Evolutionary conservation across 2,113 vertebrate genomes (phyloP).

Genomic region (Eulacestoma nigropectus): DNA sequence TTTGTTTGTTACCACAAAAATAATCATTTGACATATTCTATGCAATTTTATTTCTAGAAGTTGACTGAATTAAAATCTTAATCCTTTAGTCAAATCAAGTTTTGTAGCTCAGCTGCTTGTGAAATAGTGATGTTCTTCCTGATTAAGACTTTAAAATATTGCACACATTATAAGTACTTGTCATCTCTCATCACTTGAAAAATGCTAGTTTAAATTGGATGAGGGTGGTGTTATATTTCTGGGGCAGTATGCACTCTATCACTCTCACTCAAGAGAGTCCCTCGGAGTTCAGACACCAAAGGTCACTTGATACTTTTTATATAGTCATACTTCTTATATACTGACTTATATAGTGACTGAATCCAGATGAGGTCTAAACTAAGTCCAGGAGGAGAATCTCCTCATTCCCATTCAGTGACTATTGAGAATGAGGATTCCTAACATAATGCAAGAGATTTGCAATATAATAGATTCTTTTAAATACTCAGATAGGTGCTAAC

Average conservation of each 20-base stretch:
- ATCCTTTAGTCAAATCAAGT: not conserved
- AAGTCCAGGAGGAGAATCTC: not conserved
- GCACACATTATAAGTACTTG: not conserved
- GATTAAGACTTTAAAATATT: not conserved
- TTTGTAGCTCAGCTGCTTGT: not conserved
- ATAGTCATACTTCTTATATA: not conserved
- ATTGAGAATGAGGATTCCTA: not conserved
- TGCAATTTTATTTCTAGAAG: not conserved
- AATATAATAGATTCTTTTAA: not conserved
- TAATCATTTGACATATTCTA: not conserved
- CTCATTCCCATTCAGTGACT: not conserved
- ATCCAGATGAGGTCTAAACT: not conserved
- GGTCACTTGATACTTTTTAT: not conserved
- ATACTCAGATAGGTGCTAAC: not conserved
- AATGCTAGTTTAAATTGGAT: not conserved
- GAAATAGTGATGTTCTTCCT: not conserved
- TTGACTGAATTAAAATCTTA: not conserved
- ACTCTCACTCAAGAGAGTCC: not conserved
- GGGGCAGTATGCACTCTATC: not conserved
- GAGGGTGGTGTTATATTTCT: not conserved
- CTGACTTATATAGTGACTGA: not conserved
- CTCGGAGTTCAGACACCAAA: not conserved
- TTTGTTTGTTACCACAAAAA: not conserved
- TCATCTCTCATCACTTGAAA: not conserved
- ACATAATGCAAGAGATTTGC: not conserved